A percentile compares a stretch with the other conserved stretches of the same genome.
phyloP scores from a whole-genome alignment of 2,113 vertebrate species.

The Cyrtonyx montezumae region DNA sequence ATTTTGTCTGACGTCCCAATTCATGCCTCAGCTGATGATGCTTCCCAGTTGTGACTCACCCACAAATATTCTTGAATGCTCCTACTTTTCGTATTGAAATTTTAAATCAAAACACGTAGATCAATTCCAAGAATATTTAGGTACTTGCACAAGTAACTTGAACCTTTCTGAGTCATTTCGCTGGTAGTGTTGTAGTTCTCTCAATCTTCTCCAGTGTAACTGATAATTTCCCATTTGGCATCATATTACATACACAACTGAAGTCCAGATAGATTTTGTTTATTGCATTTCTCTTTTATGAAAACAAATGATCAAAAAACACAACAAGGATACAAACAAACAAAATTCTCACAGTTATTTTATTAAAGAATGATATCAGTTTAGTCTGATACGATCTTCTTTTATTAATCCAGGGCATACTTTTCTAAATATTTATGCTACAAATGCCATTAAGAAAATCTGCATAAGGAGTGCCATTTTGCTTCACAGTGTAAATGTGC shows the following conservation, averaged over 20 bases:
- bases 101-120: neutral
- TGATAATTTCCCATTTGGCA: constrained; percentile 16
- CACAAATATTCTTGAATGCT: neutral
- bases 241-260: neutral
- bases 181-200: constrained; percentile 7
- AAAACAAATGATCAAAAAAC: neutral
- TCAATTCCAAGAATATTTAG: constrained; percentile 28
- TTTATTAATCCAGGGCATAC: neutral
- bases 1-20: fast-evolving
- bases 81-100: neutral
- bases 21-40: neutral
- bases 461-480: neutral
- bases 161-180: constrained; percentile 31
- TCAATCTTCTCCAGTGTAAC: neutral
- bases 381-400: neutral
- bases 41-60: neutral
- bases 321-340: neutral
- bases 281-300: neutral
- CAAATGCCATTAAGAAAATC: neutral
- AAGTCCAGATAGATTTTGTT: neutral
- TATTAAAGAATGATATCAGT: neutral
- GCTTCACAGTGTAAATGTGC: neutral
- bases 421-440: neutral
- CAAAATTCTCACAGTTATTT: neutral
- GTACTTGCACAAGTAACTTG: neutral